phyloP scores from a whole-genome alignment of 2,888 invertebrate genomes.

The Mythimna ferrago region DNA sequence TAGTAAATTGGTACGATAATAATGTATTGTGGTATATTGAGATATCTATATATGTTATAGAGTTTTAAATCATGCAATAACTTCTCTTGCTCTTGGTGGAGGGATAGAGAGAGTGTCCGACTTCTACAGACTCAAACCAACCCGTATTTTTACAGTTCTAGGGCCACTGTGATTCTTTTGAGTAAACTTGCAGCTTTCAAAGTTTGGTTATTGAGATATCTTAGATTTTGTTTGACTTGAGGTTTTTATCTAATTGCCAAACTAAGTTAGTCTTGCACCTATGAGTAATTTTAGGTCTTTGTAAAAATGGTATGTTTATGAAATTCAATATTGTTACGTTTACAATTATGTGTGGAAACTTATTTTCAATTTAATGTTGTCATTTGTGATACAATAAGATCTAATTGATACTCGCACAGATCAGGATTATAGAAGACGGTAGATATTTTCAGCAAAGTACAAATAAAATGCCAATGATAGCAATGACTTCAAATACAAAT shows the following conservation, averaged over 20 bases:
- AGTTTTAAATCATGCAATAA: no score
- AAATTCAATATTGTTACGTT: no score
- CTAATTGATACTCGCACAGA: neutral
- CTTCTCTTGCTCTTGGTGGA: no score
- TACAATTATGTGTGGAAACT: no score
- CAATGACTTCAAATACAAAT: neutral
- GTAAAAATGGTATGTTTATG: neutral
- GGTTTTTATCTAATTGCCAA: neutral
- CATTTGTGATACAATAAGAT: neutral
- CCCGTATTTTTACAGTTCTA: no score
- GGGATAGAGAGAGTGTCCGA: no score
- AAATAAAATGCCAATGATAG: neutral
- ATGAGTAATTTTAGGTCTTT: no score
- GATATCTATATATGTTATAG: slow-evolving; percentile 1
- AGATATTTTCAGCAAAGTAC: neutral
- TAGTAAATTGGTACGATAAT: slow-evolving; percentile 51
- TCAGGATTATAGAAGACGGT: neutral
- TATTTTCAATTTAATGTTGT: no score
- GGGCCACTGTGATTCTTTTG: no score
- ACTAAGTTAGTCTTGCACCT: neutral
- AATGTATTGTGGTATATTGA: slow-evolving; percentile 37
- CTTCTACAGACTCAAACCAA: no score
- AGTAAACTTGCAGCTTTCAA: no score
- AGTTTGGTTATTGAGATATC: no score
- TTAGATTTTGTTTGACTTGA: slow-evolving; percentile 2